Percentiles rank a stretch among this genome's conserved stretches.
Evolutionary conservation across 2,113 vertebrate species (phyloP).

Genomic region (Centropristis striata): DNA sequence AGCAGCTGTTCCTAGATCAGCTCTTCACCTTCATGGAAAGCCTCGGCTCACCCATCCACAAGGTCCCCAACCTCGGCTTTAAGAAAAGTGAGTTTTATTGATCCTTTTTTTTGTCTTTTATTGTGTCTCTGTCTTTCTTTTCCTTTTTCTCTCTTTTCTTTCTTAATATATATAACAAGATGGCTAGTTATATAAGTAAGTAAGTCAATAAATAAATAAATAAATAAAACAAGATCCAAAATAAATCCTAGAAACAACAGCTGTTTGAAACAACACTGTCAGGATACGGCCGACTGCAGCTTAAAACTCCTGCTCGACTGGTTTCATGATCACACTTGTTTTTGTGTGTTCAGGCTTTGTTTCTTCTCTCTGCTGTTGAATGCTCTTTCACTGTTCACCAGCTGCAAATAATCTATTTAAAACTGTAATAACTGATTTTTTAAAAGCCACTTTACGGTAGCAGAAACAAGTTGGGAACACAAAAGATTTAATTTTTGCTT

Average conservation of each 20-base stretch:
- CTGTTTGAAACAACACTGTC: not conserved
- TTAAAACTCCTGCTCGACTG: not conserved
- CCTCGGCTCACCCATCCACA: constrained; percentile 83
- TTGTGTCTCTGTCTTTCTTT: not conserved
- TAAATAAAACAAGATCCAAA: not conserved
- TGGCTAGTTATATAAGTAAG: not conserved
- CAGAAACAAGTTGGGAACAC: not conserved
- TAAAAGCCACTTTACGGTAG: no score
- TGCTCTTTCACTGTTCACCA: not conserved
- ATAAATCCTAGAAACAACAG: not conserved
- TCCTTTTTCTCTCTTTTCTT: not conserved
- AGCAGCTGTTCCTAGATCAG: constrained; percentile 88
- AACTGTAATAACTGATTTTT: not conserved
- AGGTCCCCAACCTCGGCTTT: constrained; percentile 89
- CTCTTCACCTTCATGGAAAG: constrained; percentile 85
- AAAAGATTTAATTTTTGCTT: no score
- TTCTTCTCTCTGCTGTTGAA: not conserved
- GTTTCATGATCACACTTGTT: not conserved
- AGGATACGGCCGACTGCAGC: not conserved
- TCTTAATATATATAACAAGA: not conserved
- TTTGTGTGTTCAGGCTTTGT: not conserved
- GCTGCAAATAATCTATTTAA: not conserved
- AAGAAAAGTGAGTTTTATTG: constrained; percentile 85
- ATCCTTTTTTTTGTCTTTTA: no score
- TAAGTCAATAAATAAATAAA: no score